Evolutionary conservation across 2,797 vertebrate species (phyloP).

Genomic region (Hapalemur alaotrensis): DNA sequence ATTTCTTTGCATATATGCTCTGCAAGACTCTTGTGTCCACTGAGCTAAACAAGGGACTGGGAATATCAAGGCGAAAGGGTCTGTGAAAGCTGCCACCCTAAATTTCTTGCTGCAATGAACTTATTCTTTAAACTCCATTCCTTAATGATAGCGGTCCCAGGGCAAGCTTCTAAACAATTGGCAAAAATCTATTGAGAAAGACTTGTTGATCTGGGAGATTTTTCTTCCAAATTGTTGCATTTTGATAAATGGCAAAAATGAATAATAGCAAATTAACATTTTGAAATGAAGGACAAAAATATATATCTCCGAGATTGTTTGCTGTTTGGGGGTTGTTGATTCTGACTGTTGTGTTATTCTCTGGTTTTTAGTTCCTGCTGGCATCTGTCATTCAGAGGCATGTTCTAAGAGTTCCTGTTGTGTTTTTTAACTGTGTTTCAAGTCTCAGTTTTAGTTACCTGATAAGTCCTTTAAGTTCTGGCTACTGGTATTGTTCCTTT

Average conservation of each 20-base stretch:
- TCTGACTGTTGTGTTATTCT: conserved; percentile 57
- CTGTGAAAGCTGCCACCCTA: background rate
- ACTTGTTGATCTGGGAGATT: conserved; percentile 68
- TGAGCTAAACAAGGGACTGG: background rate
- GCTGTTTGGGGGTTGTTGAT: conserved; percentile 70
- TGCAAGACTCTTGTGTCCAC: conserved; percentile 36
- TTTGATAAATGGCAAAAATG: conserved; percentile 81
- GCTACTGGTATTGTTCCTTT: background rate
- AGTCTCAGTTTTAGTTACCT: conserved; percentile 54
- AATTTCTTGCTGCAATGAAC: background rate
- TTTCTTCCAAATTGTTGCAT: conserved; percentile 76
- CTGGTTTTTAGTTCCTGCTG: conserved; percentile 47
- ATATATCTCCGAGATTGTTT: conserved; percentile 62
- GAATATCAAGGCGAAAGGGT: background rate
- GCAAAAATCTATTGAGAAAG: conserved; percentile 59
- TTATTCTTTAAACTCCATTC: background rate
- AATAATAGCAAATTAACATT: conserved; percentile 79
- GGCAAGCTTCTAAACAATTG: conserved; percentile 64
- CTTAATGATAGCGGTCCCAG: background rate
- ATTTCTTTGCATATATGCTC: conserved; percentile 54
- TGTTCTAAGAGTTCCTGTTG: background rate
- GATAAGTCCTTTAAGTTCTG: conserved; percentile 17
- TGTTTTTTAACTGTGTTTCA: background rate
- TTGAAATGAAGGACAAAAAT: conserved; percentile 60
- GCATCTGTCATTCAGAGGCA: conserved; percentile 57